Evolutionary conservation across 2,888 invertebrate species (phyloP).

Genomic region (Lasius fuliginosus): DNA sequence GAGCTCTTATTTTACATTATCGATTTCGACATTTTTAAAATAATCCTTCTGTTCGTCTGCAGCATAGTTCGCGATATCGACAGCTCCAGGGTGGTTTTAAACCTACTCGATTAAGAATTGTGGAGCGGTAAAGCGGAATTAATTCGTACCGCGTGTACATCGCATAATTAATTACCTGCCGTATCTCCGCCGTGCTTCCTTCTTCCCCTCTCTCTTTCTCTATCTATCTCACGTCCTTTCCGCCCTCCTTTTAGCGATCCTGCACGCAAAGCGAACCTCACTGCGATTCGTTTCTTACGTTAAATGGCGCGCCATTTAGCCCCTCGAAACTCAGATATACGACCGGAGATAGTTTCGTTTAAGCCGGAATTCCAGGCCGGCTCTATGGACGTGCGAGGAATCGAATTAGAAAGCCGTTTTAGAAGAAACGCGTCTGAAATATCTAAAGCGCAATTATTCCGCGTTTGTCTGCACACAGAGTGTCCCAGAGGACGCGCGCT

Average conservation of each 20-base stretch:
- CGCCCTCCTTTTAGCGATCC: neutral
- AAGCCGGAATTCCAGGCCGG: slow-evolving; percentile 50
- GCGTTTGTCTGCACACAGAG: neutral
- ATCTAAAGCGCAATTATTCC: slow-evolving; percentile 47
- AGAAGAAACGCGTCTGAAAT: slow-evolving; percentile 54
- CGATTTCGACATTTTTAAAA: slow-evolving; percentile 29
- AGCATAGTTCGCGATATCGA: slow-evolving; percentile 29
- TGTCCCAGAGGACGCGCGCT: neutral
- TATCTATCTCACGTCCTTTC: neutral
- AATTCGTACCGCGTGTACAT: slow-evolving; percentile 46
- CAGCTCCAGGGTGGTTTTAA: slow-evolving; percentile 27
- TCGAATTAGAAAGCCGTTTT: slow-evolving; percentile 56
- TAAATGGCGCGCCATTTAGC: slow-evolving; percentile 52
- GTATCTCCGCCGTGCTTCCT: slow-evolving; percentile 23
- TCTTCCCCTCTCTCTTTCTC: too few relatives aligned
- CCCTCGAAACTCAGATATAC: slow-evolving; percentile 53
- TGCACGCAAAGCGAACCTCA: slow-evolving; percentile 45
- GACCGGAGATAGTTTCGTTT: slow-evolving; percentile 56
- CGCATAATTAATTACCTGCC: slow-evolving; percentile 52
- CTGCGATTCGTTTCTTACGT: slow-evolving; percentile 53
- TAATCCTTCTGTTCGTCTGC: slow-evolving; percentile 37
- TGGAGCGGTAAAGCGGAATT: slow-evolving; percentile 37
- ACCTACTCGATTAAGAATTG: slow-evolving; percentile 36
- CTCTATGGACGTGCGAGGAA: slow-evolving; percentile 48
- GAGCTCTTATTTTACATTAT: slow-evolving; percentile 29